Base-by-base conservation (phyloP, 2,888 invertebrate species). In the Mactromeris polynyma region DNA sequence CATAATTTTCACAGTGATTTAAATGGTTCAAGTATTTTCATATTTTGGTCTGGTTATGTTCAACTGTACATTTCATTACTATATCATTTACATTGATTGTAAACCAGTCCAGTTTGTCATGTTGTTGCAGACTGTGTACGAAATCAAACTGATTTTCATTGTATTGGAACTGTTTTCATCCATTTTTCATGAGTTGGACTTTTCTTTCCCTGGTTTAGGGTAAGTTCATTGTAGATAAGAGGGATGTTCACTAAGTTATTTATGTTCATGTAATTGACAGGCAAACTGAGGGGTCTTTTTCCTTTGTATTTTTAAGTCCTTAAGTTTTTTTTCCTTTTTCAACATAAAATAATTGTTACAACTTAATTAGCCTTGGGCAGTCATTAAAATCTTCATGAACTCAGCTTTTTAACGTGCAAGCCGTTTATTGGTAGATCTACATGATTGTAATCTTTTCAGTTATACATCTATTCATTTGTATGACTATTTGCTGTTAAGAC, bases 181-280 rank as follows among this genome's bases (percentile, higher is more conserved):
- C 58, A 64, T 64, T 64, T 9, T 64, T 64, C 58, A 64, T 64
- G 58, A 64, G 26, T 64, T 64, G 58, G 58, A 64, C 58, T 64
- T 26, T 64, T 26, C 58, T 26, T 1, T 64, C 58, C 58, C 1
- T 64, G 26, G 58, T n/a, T 64, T 26, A 64, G 58, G 58, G 58
- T 26, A 64, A 64, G 58, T 64, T 26, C 58, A 64, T 64, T 64
- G 26, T 26, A 64, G 26, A 64, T 64, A 26, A 26, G 58, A 64
- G 58, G 58, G 58, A 64, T 64, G 58, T 64, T 64, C 26, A 64
- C 26, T 26, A 4, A 64, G 58, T 64, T 64, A 64, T 64, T 64
- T 64, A 64, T 64, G 26, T 64, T 64, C n/a, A 64, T 64, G 58
- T 64, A 64, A 64, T 64, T n/a, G 26, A 64, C 9, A 26, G n/a